phyloP scores from a whole-genome alignment of 2,113 vertebrate genomes.

The Dermatemys mawii region DNA sequence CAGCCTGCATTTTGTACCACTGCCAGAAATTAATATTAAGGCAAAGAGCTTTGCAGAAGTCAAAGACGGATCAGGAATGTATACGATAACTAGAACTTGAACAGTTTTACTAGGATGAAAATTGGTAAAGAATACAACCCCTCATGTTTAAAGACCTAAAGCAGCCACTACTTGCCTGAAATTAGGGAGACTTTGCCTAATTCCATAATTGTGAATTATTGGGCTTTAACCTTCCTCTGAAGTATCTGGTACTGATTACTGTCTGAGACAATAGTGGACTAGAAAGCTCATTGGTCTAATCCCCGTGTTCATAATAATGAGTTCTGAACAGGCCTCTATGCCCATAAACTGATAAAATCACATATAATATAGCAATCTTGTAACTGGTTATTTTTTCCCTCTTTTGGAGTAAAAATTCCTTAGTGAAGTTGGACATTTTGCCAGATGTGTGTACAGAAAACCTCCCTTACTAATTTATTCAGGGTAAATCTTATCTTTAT shows the following conservation, averaged over 20 bases:
- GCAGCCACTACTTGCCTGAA: accelerated
- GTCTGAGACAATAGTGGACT: neutral
- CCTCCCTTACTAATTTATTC: neutral
- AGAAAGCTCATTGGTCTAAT: neutral
- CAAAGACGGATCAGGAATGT: neutral
- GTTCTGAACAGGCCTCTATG: neutral
- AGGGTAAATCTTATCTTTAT: neutral
- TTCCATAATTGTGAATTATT: neutral
- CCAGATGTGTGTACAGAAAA: neutral
- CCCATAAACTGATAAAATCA: neutral
- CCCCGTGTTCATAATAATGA: neutral
- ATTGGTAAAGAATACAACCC: neutral
- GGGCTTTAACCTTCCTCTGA: neutral
- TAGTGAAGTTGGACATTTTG: neutral
- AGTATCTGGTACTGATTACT: neutral
- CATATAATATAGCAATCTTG: neutral
- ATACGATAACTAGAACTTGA: neutral
- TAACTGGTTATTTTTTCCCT: neutral
- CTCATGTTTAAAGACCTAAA: neutral
- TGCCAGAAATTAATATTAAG: neutral
- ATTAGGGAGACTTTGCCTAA: neutral
- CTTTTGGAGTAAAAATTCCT: neutral
- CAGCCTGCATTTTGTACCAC: neutral
- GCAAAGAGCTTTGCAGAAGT: neutral
- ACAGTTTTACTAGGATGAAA: neutral